Evolutionary conservation across 2,113 vertebrate species (phyloP), one percentile per base, ranked within the genome.

Genomic region (Trichomycterus rosablanca): DNA sequence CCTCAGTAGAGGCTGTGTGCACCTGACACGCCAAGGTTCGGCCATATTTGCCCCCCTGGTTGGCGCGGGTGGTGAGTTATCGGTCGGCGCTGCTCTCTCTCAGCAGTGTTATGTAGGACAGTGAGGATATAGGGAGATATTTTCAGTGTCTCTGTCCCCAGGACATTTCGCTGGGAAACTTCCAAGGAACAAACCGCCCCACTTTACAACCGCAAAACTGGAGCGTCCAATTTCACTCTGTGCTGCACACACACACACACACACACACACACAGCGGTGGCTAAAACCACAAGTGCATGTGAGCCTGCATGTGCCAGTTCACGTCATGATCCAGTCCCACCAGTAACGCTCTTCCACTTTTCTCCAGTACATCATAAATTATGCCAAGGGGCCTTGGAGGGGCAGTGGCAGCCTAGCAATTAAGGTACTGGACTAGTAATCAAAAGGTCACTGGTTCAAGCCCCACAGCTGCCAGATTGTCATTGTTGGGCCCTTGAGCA

Each of bases 181-280:
- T 88, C 86, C 85, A 89, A 85, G 85, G 87, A 84, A 88, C 87
- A 87, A 80, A 88, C 80, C 81, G 86, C 66, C 86, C 87, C 84
- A 89, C 78, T 87, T 89, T 89, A 71, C 48, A 70, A 67, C 79
- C 74, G 69, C 71, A 68, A 84, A 89, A 87, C 82, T 89, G 79
- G 85, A 86, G 70, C 87, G 79, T 78, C 70, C 81, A 73, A 82
- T 81, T 81, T 83, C 69, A 78, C 76, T 80, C 75, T 74, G 28
- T 57, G 67, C 52, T 68, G 68, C 70, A 76, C 52, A 71, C 77
- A 49, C 63, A 32, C 44, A 8, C 5, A 26, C 10, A 7, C 70
- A 76, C 52, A 71, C 77, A 49, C 63, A 32, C 44, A 8, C 5
- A 26, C 10, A 7, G 12, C 53, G 2, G n/a, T 34, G 49, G 9